Conservation (phyloP, 2,113 vertebrate species). For the Syngnathus scovelli region DNA sequence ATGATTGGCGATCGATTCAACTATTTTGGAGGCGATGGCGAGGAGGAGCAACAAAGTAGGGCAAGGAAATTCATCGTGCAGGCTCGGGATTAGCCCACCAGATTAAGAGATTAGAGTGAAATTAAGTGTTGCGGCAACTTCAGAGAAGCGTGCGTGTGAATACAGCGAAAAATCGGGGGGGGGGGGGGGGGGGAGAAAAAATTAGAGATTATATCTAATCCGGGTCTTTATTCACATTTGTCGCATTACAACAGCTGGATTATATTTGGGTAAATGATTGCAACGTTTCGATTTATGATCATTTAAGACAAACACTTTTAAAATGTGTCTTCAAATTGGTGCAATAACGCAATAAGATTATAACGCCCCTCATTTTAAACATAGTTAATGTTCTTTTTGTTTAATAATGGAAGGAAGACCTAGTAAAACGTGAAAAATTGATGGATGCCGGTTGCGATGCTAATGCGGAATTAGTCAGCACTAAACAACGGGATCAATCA, state of each 20-base stretch:
- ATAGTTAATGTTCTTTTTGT: slow-evolving; percentile 12
- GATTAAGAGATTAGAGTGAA: slow-evolving; percentile 74
- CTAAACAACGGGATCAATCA: slow-evolving; percentile 31
- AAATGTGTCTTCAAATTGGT: neutral
- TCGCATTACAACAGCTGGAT: neutral
- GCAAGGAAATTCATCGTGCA: slow-evolving; percentile 57
- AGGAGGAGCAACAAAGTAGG: slow-evolving; percentile 42
- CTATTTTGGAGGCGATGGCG: slow-evolving; percentile 8
- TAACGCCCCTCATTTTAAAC: neutral
- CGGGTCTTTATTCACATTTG: neutral
- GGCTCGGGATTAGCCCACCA: slow-evolving; percentile 65
- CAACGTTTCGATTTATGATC: neutral
- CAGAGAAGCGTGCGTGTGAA: slow-evolving; percentile 37
- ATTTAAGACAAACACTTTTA: neutral
- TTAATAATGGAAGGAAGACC: neutral
- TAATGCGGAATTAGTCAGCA: slow-evolving; percentile 3
- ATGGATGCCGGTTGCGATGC: neutral
- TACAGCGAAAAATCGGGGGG: slow-evolving; percentile 3
- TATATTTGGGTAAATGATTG: neutral
- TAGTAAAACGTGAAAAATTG: neutral
- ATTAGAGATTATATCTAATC: neutral
- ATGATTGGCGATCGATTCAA: slow-evolving; percentile 3
- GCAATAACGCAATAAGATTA: neutral
- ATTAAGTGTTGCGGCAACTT: slow-evolving; percentile 52
- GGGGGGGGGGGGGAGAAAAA: no score